Evolutionary conservation across 2,888 invertebrate species (phyloP), one percentile per base, ranked within the genome.

Genomic region (Ormyrus thymus): DNA sequence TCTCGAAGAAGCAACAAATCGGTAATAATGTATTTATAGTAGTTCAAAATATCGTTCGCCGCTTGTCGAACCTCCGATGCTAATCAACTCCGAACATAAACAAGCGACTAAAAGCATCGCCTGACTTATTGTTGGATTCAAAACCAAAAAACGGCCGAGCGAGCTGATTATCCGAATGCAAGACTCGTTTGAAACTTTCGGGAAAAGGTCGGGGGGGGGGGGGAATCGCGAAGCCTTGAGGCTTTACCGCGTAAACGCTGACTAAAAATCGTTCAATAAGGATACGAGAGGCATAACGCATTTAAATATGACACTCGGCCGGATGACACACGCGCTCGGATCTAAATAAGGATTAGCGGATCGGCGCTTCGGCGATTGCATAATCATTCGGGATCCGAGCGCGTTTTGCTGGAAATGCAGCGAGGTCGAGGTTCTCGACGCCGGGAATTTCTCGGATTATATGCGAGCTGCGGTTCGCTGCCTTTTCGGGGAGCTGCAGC

Each of bases 201-300:
- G 29, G 29, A 29, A 29, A n/a, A n/a, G n/a, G n/a, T n/a, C n/a
- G n/a, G n/a, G n/a, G n/a, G n/a, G n/a, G n/a, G n/a, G n/a, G n/a
- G 46, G 55, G 10, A 15, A 50, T 48, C 15, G 15, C 10, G 8
- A 56, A 29, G 59, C 77, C 71, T 77, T 71, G 71, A 29, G 29
- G 9, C 7, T 56, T 48, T 59, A 65, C 46, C 45, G 65, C 45
- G 66, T n/a, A 55, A 77, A 68, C 1, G 45, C 58, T 55, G 77
- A 74, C 43, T 62, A 58, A 78, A 78, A 74, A 62, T 55, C 59
- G 51, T 70, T 76, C 69, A 76, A 76, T 56, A 76, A 70, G 76
- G 76, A 76, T 76, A 45, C 50, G 64, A 53, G 29, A 55, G 29
- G 29, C 29, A 29, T 29, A 29, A 29, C 6, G 51, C 10, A 48